phyloP scores from a whole-genome alignment of 2,797 vertebrate genomes.

The Eupleurogrammus muticus region DNA sequence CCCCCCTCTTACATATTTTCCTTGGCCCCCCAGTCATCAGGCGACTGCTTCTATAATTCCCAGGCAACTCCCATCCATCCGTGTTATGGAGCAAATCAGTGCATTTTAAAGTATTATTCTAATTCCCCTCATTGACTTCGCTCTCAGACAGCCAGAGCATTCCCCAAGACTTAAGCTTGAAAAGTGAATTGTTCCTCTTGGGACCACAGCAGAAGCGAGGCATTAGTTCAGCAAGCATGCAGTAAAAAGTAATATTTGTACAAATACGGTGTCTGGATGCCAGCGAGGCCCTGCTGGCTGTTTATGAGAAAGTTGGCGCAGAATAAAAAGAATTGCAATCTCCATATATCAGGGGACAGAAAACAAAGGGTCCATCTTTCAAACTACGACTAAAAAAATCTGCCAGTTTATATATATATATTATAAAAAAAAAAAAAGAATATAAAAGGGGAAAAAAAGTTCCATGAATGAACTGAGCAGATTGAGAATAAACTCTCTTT shows the following conservation, averaged over 20 bases:
- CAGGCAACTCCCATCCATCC: slow-evolving; percentile 7
- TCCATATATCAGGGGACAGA: slow-evolving; percentile 3
- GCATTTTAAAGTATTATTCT: slow-evolving; percentile 43
- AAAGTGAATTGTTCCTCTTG: slow-evolving; percentile 48
- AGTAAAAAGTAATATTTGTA: slow-evolving; percentile 49
- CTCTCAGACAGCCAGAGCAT: slow-evolving; percentile 24
- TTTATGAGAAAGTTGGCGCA: slow-evolving; percentile 27
- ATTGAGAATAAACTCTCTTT: slow-evolving; percentile 24
- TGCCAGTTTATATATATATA: slow-evolving; percentile 15
- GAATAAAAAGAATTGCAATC: slow-evolving; percentile 26
- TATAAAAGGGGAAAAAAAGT: no score
- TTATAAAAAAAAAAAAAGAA: slow-evolving; percentile 5
- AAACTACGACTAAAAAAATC: slow-evolving; percentile 18
- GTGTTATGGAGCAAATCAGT: slow-evolving; percentile 24
- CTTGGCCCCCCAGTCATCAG: slow-evolving; percentile 28
- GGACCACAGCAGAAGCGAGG: slow-evolving; percentile 34
- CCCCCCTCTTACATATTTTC: slow-evolving; percentile 27
- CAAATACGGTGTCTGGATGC: slow-evolving; percentile 51
- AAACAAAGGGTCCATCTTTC: slow-evolving; percentile 20
- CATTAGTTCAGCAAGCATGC: slow-evolving; percentile 57
- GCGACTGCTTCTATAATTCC: slow-evolving; percentile 3
- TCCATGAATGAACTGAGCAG: slow-evolving; percentile 5
- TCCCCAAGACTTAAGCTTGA: slow-evolving; percentile 43
- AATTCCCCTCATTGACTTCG: slow-evolving; percentile 39
- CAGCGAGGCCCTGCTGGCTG: slow-evolving; percentile 40